phyloP scores from a whole-genome alignment of 2,797 vertebrate species.

The Phataginus tricuspis region DNA sequence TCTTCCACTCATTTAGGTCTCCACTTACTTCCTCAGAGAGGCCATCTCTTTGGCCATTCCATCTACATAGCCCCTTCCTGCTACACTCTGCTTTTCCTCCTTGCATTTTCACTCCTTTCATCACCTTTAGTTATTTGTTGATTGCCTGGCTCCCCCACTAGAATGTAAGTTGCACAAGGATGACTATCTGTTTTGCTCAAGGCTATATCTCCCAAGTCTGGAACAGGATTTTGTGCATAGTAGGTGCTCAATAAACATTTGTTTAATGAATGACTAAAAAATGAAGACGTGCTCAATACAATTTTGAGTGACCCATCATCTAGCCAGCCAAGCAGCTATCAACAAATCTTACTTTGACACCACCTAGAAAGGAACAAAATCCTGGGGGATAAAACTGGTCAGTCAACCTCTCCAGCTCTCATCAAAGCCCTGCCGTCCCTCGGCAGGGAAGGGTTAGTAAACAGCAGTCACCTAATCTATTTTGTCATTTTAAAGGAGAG shows the following conservation, averaged over 20 bases:
- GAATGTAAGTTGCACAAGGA: background rate
- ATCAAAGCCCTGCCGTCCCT: background rate
- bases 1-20: background rate
- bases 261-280: background rate
- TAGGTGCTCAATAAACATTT: background rate
- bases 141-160: background rate
- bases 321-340: background rate
- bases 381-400: background rate
- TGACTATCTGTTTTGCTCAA: background rate
- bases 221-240: background rate
- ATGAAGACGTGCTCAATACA: background rate
- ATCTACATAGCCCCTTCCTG: background rate
- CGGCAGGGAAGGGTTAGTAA: background rate
- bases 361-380: background rate
- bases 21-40: background rate
- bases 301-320: background rate
- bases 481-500: background rate
- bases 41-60: background rate
- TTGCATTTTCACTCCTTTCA: background rate
- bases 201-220: background rate
- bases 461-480: background rate
- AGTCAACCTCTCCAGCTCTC: background rate
- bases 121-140: background rate
- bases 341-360: background rate
- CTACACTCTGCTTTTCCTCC: background rate